Evolutionary conservation across 2,888 invertebrate species (phyloP).

Genomic region (Hedya salicella): DNA sequence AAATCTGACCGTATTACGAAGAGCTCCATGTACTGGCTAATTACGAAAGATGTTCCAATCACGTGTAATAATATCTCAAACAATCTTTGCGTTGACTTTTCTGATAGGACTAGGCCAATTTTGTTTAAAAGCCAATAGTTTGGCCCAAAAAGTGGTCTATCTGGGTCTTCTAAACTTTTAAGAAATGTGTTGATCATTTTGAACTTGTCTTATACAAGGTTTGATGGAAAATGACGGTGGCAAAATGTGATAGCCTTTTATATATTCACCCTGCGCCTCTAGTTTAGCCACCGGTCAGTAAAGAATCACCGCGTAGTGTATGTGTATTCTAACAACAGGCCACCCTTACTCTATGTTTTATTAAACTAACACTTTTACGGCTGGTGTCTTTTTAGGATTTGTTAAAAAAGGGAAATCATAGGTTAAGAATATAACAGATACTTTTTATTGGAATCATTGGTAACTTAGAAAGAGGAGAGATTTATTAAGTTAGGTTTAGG

Average conservation of each 20-base stretch:
- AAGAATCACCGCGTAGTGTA: constrained; percentile 17
- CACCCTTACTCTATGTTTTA: constrained; percentile 16
- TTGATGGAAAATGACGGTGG: constrained; percentile 32
- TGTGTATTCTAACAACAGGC: constrained; percentile 10
- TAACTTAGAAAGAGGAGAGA: no score
- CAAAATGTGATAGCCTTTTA: constrained; percentile 20
- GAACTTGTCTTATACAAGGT: constrained; percentile 12
- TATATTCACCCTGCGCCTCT: constrained; percentile 45
- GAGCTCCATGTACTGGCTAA: constrained; percentile 70
- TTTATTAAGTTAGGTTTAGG: no score
- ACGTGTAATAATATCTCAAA: constrained; percentile 61
- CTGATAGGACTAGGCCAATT: constrained; percentile 64
- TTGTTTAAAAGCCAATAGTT: constrained; percentile 67
- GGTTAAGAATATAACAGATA: not conserved
- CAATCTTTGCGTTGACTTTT: constrained; percentile 53
- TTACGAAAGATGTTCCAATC: constrained; percentile 63
- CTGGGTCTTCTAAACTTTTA: constrained; percentile 60
- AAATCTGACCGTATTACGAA: constrained; percentile 67
- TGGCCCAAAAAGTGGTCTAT: constrained; percentile 66
- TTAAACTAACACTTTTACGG: constrained; percentile 4
- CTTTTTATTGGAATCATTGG: not conserved
- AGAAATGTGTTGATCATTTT: constrained; percentile 59
- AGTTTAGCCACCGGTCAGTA: not conserved
- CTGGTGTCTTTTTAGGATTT: not conserved
- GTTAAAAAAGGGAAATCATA: not conserved